A percentile compares a stretch with the other conserved stretches of the same genome.
Evolutionary conservation across 2,113 vertebrate species (phyloP).

Genomic region (Bucco capensis): DNA sequence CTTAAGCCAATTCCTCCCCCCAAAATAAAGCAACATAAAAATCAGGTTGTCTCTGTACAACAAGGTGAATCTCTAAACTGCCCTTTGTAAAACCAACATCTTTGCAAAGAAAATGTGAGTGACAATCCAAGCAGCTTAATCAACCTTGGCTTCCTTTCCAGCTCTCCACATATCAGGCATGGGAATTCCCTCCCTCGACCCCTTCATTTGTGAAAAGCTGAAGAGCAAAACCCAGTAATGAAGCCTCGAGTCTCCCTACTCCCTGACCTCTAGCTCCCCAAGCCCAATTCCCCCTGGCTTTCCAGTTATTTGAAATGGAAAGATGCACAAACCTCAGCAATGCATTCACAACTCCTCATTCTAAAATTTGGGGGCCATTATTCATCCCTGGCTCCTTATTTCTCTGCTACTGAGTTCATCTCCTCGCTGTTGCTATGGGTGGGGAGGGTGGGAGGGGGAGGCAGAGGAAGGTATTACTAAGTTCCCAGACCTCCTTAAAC

Average conservation of each 20-base stretch:
- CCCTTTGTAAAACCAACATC: not conserved
- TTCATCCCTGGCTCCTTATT: not conserved
- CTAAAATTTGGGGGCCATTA: not conserved
- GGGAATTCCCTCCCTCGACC: not conserved
- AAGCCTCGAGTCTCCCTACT: not conserved
- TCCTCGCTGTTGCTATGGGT: not conserved
- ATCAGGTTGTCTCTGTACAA: not conserved
- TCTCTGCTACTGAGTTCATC: not conserved
- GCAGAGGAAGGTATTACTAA: not conserved
- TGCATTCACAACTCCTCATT: not conserved
- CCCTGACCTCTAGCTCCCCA: not conserved
- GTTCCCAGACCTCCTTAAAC: slow-evolving; percentile 76
- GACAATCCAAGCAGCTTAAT: not conserved
- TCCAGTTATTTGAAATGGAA: not conserved
- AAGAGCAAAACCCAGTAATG: not conserved
- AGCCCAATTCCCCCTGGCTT: not conserved
- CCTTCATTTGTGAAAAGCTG: not conserved
- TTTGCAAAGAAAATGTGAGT: not conserved
- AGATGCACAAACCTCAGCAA: slow-evolving; percentile 20
- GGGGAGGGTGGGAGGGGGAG: not conserved
- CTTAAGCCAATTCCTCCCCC: not conserved
- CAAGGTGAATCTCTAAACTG: not conserved
- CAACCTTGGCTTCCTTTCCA: not conserved
- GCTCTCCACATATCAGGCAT: not conserved
- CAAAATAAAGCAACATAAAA: not conserved